Evolutionary conservation across 2,888 invertebrate species (phyloP), one percentile per base, ranked within the genome.

Genomic region (Dicranocentrus wangi): DNA sequence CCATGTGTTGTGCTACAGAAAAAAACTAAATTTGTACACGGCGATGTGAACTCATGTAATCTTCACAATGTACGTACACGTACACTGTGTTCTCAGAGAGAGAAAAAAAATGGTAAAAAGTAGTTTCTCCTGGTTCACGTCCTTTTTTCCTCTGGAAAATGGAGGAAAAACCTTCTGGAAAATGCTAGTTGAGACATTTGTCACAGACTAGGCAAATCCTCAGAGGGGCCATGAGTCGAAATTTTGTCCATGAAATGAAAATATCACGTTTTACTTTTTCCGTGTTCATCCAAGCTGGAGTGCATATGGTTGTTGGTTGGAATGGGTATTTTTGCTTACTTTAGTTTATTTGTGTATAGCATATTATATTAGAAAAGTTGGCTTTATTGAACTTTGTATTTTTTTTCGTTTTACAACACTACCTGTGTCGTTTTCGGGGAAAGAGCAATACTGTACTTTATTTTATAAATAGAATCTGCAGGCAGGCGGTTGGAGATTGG

Each of bases 161-260:
- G 17, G 63, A 53, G 25, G 61, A 21, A 43, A 39, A 39, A 25
- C 42, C 47, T 60, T 65, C 80, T 73, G 58, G 58, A 63, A 78
- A 70, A 78, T 78, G 71, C 65, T 78, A 75, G 60, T 66, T 68
- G 72, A 73, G 73, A 76, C 69, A 73, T 81, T 73, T 81, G 73
- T 65, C 77, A 82, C 70, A 79, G 53, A 66, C 61, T 13, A 75
- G 60, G 69, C 61, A 75, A 60, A 81, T 65, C 51, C 84, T 81
- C 84, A 70, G 65, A 81, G 84, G 84, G 81, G 84, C 81, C 84
- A 84, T 84, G 82, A 84, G 84, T 84, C 81, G 84, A 84, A 82
- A 84, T 84, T 84, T 84, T 84, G 82, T 84, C 81, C 84, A 84
- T 84, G 84, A 82, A 84, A 84, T 84, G 84, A 82, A 84, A 84